Base-by-base conservation (phyloP, 1,140 invertebrate genomes). In the Sogatella furcifera region DNA sequence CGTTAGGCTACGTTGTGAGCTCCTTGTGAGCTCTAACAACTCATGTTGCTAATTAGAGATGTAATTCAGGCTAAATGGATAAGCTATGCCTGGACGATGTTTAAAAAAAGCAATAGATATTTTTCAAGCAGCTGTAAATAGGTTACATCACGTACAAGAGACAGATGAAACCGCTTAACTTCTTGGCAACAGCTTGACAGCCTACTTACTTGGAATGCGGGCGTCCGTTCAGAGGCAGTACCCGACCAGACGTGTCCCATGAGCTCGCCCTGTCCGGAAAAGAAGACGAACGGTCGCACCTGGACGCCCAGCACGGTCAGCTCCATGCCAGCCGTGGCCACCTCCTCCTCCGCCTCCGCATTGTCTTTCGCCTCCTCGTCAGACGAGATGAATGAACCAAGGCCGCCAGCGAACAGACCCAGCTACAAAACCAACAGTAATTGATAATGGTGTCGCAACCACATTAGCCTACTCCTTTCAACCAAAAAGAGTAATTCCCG, bases 161-260 rank as follows among this genome's bases (percentile, higher is more conserved):
- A n/a, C n/a, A n/a, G n/a, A n/a, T n/a, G n/a, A n/a, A n/a, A n/a
- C n/a, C n/a, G n/a, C n/a, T n/a, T n/a, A n/a, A n/a, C n/a, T n/a
- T n/a, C n/a, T n/a, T n/a, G n/a, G n/a, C n/a, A n/a, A n/a, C n/a
- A n/a, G n/a, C n/a, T n/a, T n/a, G 24, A 6, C 6, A 28, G 24
- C 24, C 24, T 24, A 53, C 17, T 63, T 72, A 86, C 84, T 74
- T 90, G 88, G 64, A 90, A 84, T 6, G 90, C 91, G 0, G 90
- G 82, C 0, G 89, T 92, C 46, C 84, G 80, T 54, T 92, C 88
- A 0, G 87, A 89, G 2, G 82, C 89, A 4, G 84, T 88, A 0
- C 89, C 88, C 0, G 86, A 85, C 90, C 90, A 95, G 5, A 94
- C 85, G 65, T 92, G 90, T 0, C 90, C 83, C 90, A 95, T 93